phyloP scores from a whole-genome alignment of 2,797 vertebrate genomes.

The Coluber constrictor region DNA sequence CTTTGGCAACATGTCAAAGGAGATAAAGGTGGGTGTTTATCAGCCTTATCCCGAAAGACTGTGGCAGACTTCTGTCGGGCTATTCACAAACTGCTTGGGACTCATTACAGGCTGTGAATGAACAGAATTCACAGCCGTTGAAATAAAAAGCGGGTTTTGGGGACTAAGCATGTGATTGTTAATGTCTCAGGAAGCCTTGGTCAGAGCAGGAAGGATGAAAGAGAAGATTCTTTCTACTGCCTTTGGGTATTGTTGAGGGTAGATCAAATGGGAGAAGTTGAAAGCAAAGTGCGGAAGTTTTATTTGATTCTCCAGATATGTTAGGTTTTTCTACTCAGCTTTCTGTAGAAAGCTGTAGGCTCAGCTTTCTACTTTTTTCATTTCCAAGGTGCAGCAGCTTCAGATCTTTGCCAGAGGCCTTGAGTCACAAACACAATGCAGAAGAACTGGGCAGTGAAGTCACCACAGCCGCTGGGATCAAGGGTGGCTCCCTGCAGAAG shows the following conservation, averaged over 20 bases:
- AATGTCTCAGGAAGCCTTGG: no score
- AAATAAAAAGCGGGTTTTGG: no score
- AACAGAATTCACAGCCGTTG: no score
- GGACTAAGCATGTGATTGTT: no score
- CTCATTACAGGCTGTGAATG: no score
- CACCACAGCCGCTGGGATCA: background rate
- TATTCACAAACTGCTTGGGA: no score
- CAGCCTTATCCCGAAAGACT: no score
- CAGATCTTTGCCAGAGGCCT: constrained; percentile 68
- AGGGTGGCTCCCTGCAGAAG: background rate
- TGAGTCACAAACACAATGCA: constrained; percentile 38
- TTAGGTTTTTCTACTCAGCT: background rate
- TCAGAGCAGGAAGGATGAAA: background rate
- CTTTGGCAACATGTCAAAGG: no score
- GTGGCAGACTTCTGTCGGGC: no score
- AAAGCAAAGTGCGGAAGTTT: background rate
- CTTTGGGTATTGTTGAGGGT: background rate
- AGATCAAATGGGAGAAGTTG: background rate
- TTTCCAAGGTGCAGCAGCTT: constrained; percentile 70
- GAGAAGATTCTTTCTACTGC: background rate
- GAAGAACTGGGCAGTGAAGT: constrained; percentile 20
- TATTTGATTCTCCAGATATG: background rate
- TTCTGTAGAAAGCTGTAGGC: no score
- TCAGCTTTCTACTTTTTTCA: fast-evolving
- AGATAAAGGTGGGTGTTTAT: no score